Evolutionary conservation across 2,888 invertebrate species (phyloP), one percentile per base, ranked within the genome.

Genomic region (Synergus gifuensis): DNA sequence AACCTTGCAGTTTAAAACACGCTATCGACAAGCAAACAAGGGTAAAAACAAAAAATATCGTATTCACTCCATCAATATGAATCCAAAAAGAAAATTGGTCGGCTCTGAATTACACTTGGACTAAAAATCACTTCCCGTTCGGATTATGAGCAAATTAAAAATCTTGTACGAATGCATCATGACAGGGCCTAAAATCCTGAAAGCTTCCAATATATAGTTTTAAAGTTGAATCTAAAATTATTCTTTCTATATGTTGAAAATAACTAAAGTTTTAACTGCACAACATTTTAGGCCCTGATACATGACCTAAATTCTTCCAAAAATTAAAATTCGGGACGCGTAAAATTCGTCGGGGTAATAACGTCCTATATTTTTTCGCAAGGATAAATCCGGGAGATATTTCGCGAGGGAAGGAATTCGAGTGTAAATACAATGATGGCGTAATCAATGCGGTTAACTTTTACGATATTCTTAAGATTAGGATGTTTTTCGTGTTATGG

Each of bases 401-500:
- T 40, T n/a, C 58, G 73, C 1, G 16, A 16, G 46, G 40, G 40
- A 79, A 78, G 40, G 62, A 44, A 28, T 49, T 76, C 28, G 76
- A 76, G 22, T 63, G 76, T 76, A 76, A 66, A 64, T 79, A 79
- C 36, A 36, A 66, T 64, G 73, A 73, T 54, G 54, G 82, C 85
- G 76, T 84, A 85, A 86, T 82, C 85, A 80, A 84, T 84, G 83
- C 83, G 85, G 85, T 85, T 86, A 85, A 85, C 79, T 80, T 28
- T 28, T 85, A 85, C 81, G 81, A 83, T 85, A 85, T 81, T 84
- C 78, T 82, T 80, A 81, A 81, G 78, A 79, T 81, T 83, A 81
- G 80, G 76, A 66, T 66, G 83, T 84, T 80, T 80, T 84, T 83
- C 83, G 81, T 54, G 58, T 78, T 28, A 78, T 63, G 76, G 60